Evolutionary conservation across 2,113 vertebrate genomes (phyloP), one percentile per base, ranked within the genome.

Genomic region (Falco punctatus): DNA sequence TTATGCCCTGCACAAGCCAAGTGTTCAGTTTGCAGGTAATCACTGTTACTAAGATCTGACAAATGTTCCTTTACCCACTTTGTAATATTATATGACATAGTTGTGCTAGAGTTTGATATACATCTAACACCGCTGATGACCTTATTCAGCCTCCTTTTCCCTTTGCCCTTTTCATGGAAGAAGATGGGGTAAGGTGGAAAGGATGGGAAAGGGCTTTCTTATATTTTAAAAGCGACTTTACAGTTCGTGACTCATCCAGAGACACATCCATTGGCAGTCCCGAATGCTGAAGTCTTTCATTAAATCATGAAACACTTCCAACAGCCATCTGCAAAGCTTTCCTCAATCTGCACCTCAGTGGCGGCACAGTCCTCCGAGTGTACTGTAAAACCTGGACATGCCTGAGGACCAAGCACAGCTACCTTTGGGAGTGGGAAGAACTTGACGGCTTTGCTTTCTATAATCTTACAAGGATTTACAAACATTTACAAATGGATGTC

Each of bases 301-400:
- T 40, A 86, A 88, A 88, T 61, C 69, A 57, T 20, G 69, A 79
- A 46, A 13, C 44, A 27, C 58, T 88, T 90, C 57, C 72, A 79
- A 48, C 13, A 64, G 61, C 83, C 96, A 94, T 72, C 94, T 86
- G 85, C 83, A 90, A 52, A 93, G 69, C 67, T n/a, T 14, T 86
- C 42, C 67, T 79, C 86, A 52, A 0, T 5, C 49, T 72, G 86
- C 58, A 46, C n/a, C 35, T 42, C 8, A 1, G 52, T 22, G n/a
- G 77, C 83, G 83, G 26, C 8, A 4, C 40, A 22, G 30, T 8
- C 78, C 69, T 73, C 69, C 14, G 80, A 61, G 75, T 18, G 8
- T 7, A 8, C 72, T 33, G 42, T 1, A 15, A 52, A 66, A 38
- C 24, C 5, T 11, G 24, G 73, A 20, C 12, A 1, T 3, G 55